Base-by-base conservation (phyloP, 2,888 invertebrate species). In the Caenorhabditis sp. region DNA sequence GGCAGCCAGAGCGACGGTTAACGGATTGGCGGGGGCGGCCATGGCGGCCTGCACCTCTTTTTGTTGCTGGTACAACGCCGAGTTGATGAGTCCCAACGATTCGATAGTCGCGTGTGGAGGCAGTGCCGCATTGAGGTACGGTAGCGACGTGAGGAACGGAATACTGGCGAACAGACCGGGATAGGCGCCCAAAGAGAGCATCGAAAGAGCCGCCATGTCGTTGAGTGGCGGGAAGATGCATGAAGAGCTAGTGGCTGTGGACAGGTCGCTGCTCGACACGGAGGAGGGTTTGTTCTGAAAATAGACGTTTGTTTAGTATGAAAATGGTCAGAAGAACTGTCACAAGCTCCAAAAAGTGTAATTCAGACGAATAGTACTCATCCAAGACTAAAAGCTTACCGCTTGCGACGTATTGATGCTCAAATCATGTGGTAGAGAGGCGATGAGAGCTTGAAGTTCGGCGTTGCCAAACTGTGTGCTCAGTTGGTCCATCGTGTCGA, bases 361-460 rank as follows among this genome's bases (percentile, higher is more conserved):
- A n/a, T n/a, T n/a, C n/a, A n/a, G n/a, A n/a, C n/a, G n/a, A n/a
- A n/a, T n/a, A n/a, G n/a, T n/a, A n/a, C n/a, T n/a, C n/a, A n/a
- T n/a, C n/a, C n/a, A n/a, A n/a, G n/a, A n/a, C n/a, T n/a, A n/a
- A n/a, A n/a, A n/a, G n/a, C n/a, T n/a, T n/a, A n/a, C n/a, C n/a
- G n/a, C n/a, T n/a, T n/a, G n/a, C 26, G 66, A 27, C n/a, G 32
- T 30, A 17, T 45, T 62, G 13, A 76, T 35, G 9, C 56, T 56
- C 61, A 77, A 56, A 32, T 77, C 77, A 8, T 58, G 24, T 22
- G 77, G 77, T n/a, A 77, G n/a, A 5, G 77, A 59, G 13, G 65
- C 66, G 32, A 77, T 77, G 26, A 77, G 52, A 22, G 77, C 72
- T 35, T 77, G 77, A 35, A 78, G 56, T 37, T 78, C 78, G 30